phyloP scores from a whole-genome alignment of 1,140 invertebrate genomes.

The Eurosta solidaginis region DNA sequence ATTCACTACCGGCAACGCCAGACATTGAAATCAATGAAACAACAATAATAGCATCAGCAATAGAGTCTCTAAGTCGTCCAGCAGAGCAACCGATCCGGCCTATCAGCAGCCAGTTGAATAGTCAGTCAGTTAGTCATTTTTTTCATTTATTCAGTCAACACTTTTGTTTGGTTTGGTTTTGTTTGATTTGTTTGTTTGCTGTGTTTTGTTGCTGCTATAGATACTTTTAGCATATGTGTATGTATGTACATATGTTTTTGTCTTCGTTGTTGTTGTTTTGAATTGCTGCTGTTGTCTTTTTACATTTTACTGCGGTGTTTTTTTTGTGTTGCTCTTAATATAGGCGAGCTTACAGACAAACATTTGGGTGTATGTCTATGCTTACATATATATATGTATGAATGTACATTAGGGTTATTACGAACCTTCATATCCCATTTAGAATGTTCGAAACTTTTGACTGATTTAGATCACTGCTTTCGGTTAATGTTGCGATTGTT shows the following conservation, averaged over 20 bases:
- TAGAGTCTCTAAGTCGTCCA: conserved; percentile 4
- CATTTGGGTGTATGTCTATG: neutral
- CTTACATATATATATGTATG: neutral
- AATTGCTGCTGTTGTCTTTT: too few relatives aligned
- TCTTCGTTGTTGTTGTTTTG: too few relatives aligned
- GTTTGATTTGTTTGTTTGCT: neutral
- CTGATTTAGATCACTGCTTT: too few relatives aligned
- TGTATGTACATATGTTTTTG: neutral
- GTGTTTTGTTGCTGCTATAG: neutral
- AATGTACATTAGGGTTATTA: neutral
- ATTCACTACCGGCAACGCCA: conserved; percentile 1
- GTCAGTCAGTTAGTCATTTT: neutral
- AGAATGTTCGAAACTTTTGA: too few relatives aligned
- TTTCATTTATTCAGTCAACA: neutral
- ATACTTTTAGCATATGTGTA: neutral
- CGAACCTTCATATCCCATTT: too few relatives aligned
- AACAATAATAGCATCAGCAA: conserved; percentile 7
- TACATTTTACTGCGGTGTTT: too few relatives aligned
- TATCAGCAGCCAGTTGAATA: neutral
- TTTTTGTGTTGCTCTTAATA: too few relatives aligned
- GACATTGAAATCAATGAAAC: conserved; percentile 17
- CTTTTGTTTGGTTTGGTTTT: conserved; percentile 18
- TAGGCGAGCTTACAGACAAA: too few relatives aligned
- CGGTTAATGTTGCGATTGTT: too few relatives aligned
- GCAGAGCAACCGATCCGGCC: neutral